Conservation (phyloP, 2,113 vertebrate genomes). For the Bungarus multicinctus region DNA sequence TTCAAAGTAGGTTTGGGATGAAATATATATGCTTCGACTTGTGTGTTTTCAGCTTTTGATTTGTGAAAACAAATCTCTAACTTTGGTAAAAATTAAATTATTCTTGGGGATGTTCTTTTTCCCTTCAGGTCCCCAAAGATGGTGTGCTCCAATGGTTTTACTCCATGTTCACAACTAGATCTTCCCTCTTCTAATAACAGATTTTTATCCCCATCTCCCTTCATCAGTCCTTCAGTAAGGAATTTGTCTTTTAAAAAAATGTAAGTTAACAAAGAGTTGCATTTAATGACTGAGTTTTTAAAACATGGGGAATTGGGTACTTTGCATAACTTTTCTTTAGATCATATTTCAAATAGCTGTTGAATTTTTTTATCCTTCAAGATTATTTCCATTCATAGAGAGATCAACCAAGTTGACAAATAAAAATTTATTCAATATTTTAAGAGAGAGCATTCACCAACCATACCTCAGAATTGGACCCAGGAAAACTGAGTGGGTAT, state of each 20-base stretch:
- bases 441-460: background rate
- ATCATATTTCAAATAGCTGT: background rate
- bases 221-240: conserved; percentile 40
- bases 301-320: too few relatives aligned
- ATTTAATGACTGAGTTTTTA: background rate
- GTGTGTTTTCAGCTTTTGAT: background rate
- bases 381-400: background rate
- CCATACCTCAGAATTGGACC: background rate
- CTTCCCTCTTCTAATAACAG: conserved; percentile 41
- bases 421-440: background rate
- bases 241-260: conserved; percentile 38
- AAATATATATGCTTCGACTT: background rate
- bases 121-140: conserved; percentile 53
- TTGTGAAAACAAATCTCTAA: background rate
- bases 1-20: background rate
- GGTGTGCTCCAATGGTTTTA: conserved; percentile 42
- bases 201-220: conserved; percentile 29
- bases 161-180: conserved; percentile 43
- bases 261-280: conserved; percentile 29
- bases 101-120: conserved; percentile 4
- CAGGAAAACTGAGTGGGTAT: background rate
- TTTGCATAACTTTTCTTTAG: background rate
- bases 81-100: background rate
- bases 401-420: background rate
- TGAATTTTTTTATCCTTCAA: background rate